Conservation (phyloP, 1,140 invertebrate genomes). For the Drosophila nannoptera region DNA sequence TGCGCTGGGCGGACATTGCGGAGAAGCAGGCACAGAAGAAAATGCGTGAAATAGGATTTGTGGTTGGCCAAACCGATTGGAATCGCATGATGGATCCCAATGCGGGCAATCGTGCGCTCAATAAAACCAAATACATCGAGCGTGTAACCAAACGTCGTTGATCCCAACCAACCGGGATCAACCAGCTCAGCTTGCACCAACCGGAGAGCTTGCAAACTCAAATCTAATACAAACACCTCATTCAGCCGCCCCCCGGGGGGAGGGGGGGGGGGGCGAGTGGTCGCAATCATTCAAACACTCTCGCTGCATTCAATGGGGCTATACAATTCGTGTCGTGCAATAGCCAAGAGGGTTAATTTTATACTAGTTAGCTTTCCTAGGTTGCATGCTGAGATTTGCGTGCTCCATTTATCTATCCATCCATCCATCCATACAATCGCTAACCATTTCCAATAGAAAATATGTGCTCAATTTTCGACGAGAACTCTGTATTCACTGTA, state of each 20-base stretch:
- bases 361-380: constrained; percentile 1
- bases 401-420: neutral
- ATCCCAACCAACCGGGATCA: neutral
- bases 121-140: constrained; percentile 96
- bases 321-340: constrained; percentile 7
- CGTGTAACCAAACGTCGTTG: constrained; percentile 71
- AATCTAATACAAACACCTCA: neutral
- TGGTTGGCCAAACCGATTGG: constrained; percentile 97
- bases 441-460: constrained; percentile 20
- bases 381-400: constrained; percentile 20
- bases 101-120: constrained; percentile 91
- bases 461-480: constrained; percentile 15
- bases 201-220: neutral
- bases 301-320: no score
- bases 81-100: constrained; percentile 94
- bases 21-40: constrained; percentile 93
- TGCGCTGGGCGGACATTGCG: constrained; percentile 98
- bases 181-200: neutral
- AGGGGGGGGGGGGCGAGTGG: no score
- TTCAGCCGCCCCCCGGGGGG: neutral
- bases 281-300: no score
- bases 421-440: constrained; percentile 6
- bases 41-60: constrained; percentile 95
- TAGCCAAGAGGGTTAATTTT: neutral
- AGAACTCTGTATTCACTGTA: neutral